phyloP scores from a whole-genome alignment of 2,888 invertebrate genomes.

The Globia sparganii region DNA sequence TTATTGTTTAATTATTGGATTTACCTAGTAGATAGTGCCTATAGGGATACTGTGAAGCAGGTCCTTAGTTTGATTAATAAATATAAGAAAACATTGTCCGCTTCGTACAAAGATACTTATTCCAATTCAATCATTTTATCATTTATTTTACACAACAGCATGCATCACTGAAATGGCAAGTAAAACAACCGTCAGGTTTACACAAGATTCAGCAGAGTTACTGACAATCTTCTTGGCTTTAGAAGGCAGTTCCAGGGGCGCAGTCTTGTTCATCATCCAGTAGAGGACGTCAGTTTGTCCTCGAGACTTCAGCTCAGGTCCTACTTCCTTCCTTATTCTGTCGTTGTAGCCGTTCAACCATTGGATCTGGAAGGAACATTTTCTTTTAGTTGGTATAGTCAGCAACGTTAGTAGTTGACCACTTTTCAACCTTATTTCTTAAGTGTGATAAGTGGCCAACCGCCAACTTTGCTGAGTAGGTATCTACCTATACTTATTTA shows the following conservation, averaged over 20 bases:
- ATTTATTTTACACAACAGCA: conserved; percentile 41
- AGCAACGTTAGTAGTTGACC: background rate
- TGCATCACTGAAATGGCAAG: conserved; percentile 25
- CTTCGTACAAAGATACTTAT: conserved; percentile 18
- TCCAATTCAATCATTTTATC: background rate
- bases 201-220: conserved; percentile 56
- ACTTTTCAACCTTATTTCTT: background rate
- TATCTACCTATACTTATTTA: background rate
- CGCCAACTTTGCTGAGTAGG: too few relatives aligned
- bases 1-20: background rate
- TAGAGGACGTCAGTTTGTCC: conserved; percentile 93
- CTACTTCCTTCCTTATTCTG: conserved; percentile 93
- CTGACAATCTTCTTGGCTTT: conserved; percentile 69
- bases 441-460: background rate
- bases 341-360: conserved; percentile 96
- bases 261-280: conserved; percentile 96
- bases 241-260: conserved; percentile 88
- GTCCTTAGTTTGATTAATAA: background rate
- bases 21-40: background rate
- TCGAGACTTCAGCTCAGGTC: conserved; percentile 93
- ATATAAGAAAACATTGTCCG: background rate
- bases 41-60: background rate
- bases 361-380: conserved; percentile 89
- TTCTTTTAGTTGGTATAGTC: too few relatives aligned
- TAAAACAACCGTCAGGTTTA: background rate